Base-by-base conservation (phyloP, 37 sponge, comb jelly and placozoan genomes). In the Tethya wilhelma region DNA sequence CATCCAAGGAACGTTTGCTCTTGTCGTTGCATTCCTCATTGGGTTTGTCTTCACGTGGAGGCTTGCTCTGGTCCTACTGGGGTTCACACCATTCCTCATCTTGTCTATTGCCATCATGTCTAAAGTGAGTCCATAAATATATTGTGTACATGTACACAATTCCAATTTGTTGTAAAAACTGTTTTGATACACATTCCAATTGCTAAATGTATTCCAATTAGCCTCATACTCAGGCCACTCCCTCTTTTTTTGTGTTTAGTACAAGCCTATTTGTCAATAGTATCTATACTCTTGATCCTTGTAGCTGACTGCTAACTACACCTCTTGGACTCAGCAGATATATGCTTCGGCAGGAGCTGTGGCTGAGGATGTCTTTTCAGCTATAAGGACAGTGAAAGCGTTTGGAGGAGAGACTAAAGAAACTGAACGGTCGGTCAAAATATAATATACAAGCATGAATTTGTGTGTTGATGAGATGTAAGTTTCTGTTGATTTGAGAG, bases 311-410 rank as follows among this genome's bases (percentile, higher is more conserved):
- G 43, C 85, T 8, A 12, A 25, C 8, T 84, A 84, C 49, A 64
- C 92, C 9, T 69, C 59, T 25, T 70, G 75, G 63, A 91, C 82
- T 19, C 91, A 91, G 82, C 77, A 75, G 73, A 74, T 73, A 38
- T 94, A 94, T 71, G 91, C 91, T 2, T 32, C 22, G 29, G 95
- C 95, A 28, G 95, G 95, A 53, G 88, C 80, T 19, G 63, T 94
- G 25, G 91, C 95, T 34, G 91, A 91, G 69, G 95, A 94, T 45
- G 91, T 94, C 3, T 32, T 94, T 20, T 83, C 92, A 5, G 74
- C 95, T 36, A 87, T 94, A 44, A 56, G 91, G 38, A 94, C 95
- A 14, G 95, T 94, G 31, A 78, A 75, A 25, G 86, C 95, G 0
- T 94, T 94, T 64, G 95, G 95, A 0, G 95, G 91, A 38, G 87